Evolutionary conservation across 2,797 vertebrate genomes (phyloP).

Genomic region (Avahi laniger): DNA sequence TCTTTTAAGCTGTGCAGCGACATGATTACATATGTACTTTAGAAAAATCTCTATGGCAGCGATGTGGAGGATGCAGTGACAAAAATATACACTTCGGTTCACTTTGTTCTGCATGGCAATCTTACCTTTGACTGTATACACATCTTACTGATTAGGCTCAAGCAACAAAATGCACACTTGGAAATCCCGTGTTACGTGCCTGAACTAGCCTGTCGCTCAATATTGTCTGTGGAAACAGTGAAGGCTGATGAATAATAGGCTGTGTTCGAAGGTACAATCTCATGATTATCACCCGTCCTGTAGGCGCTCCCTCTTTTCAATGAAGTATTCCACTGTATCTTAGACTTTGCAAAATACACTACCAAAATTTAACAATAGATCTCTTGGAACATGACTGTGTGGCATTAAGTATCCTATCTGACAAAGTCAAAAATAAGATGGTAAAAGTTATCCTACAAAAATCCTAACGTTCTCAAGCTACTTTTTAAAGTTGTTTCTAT

Average conservation of each 20-base stretch:
- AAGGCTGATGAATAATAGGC: neutral
- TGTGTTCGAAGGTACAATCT: neutral
- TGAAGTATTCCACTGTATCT: neutral
- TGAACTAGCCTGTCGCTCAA: neutral
- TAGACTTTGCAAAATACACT: constrained; percentile 12
- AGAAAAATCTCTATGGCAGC: neutral
- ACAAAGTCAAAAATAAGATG: neutral
- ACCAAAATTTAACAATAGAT: neutral
- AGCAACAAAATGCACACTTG: neutral
- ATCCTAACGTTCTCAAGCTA: neutral
- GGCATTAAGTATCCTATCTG: neutral
- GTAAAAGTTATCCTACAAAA: neutral
- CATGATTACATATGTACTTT: constrained; percentile 7
- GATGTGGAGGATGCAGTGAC: neutral
- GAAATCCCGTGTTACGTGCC: neutral
- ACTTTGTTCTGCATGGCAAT: constrained; percentile 8
- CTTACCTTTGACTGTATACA: neutral
- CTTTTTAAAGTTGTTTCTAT: neutral
- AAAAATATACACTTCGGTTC: neutral
- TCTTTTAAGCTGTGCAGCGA: neutral
- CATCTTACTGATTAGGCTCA: neutral
- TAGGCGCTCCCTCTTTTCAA: neutral
- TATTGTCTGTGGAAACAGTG: neutral
- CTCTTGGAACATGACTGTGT: neutral
- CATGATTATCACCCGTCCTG: neutral